A percentile compares a stretch with the other conserved stretches of the same genome.
These are phyloP conservation scores for Ambastaia sidthimunki DNA, from an alignment of 2,797 vertebrate species.

Conservation along the genomic window DNA sequence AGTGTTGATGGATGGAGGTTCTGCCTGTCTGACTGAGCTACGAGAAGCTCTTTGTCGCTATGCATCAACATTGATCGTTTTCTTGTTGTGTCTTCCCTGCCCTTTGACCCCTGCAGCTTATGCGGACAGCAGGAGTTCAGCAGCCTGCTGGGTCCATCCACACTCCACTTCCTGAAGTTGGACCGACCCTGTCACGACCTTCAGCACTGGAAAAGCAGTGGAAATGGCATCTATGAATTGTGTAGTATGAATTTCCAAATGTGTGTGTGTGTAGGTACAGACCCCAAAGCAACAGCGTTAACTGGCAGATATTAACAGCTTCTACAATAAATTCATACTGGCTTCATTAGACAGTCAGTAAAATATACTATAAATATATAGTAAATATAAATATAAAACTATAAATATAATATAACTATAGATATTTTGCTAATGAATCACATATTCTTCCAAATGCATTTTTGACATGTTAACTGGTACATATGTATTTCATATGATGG, in stretches of 20 bases:
- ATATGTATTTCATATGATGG: neutral
- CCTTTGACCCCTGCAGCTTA: constrained; percentile 52
- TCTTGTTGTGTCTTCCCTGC: constrained; percentile 52
- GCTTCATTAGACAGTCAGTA: neutral
- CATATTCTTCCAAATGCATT: neutral
- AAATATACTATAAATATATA: too few species aligned
- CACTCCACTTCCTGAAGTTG: constrained; percentile 47
- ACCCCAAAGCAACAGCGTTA: neutral
- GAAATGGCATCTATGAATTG: constrained; percentile 17
- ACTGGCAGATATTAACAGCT: constrained; percentile 8
- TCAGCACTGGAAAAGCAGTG: constrained; percentile 25
- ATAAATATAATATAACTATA: neutral
- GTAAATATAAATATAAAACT: too few species aligned
- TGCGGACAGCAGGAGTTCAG: constrained; percentile 57
- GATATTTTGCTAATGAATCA: neutral
- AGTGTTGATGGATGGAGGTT: constrained; percentile 34
- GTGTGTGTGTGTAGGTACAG: too few species aligned
- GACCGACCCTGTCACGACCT: constrained; percentile 53
- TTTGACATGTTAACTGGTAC: neutral
- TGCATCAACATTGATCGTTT: constrained; percentile 49
- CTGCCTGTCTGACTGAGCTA: constrained; percentile 44
- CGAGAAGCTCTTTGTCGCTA: constrained; percentile 50
- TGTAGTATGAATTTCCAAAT: constrained; percentile 14
- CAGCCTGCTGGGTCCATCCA: constrained; percentile 37
- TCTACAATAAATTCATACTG: constrained; percentile 9